Evolutionary conservation across 2,797 vertebrate genomes (phyloP).

Genomic region (Phalanger gymnotis): DNA sequence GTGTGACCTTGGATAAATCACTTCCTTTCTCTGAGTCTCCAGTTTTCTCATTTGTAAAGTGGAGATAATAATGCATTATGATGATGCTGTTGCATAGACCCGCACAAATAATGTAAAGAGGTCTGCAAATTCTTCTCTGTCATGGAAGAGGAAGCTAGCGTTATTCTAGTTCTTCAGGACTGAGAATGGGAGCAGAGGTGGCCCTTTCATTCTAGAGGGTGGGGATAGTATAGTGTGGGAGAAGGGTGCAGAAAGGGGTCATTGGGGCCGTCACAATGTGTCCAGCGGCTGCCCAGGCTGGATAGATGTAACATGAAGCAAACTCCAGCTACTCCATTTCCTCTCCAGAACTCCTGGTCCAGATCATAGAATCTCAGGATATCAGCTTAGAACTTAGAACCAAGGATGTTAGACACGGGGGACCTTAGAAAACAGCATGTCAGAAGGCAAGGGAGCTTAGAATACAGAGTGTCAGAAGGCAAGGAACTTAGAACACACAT

Average conservation of each 20-base stretch:
- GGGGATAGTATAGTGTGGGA: too few species aligned
- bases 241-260: background rate
- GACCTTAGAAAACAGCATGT: too few species aligned
- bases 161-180: background rate
- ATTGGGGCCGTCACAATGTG: background rate
- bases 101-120: background rate
- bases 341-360: background rate
- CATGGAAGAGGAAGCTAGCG: background rate
- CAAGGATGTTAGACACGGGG: background rate
- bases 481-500: too few species aligned
- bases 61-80: background rate
- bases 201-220: background rate
- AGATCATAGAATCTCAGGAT: background rate
- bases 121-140: background rate
- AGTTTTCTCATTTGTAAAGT: background rate
- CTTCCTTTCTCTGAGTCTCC: background rate
- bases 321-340: background rate
- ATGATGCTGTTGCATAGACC: background rate
- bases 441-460: too few species aligned
- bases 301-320: background rate
- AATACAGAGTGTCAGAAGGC: too few species aligned
- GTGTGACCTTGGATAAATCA: background rate
- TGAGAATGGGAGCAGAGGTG: background rate
- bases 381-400: background rate
- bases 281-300: background rate